Conservation (phyloP, 2,888 invertebrate genomes). For the Lepetodrilus schrolli region DNA sequence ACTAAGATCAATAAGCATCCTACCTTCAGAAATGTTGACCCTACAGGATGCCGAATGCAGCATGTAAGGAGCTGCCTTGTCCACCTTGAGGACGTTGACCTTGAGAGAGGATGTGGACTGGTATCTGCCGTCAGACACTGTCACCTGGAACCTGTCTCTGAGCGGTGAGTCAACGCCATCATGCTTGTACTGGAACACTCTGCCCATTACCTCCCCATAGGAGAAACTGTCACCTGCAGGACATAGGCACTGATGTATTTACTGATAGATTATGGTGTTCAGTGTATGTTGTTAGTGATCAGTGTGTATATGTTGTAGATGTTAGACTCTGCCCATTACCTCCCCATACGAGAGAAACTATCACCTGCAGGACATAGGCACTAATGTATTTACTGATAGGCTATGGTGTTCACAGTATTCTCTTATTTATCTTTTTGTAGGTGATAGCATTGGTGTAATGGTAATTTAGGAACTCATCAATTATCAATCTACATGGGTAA, state of each 20-base stretch:
- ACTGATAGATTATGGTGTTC: too few species aligned
- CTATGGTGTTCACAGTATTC: too few species aligned
- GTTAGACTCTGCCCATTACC: slow-evolving; percentile 52
- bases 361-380: slow-evolving; percentile 55
- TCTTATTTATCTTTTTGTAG: too few species aligned
- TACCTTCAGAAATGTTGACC: slow-evolving; percentile 65
- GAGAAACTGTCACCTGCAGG: slow-evolving; percentile 62
- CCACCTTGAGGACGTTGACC: slow-evolving; percentile 56
- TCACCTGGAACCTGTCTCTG: slow-evolving; percentile 55
- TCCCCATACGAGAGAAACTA: slow-evolving; percentile 58
- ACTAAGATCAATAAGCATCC: not conserved
- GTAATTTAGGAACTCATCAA: too few species aligned
- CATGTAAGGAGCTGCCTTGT: slow-evolving; percentile 61
- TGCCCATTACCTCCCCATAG: slow-evolving; percentile 54
- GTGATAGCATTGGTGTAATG: too few species aligned
- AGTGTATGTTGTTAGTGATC: too few species aligned
- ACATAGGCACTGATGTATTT: too few species aligned
- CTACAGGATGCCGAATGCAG: slow-evolving; percentile 57
- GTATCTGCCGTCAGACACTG: slow-evolving; percentile 62
- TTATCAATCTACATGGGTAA: too few species aligned
- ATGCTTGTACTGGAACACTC: slow-evolving; percentile 64
- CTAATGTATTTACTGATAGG: too few species aligned
- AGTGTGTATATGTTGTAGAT: too few species aligned
- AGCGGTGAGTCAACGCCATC: slow-evolving; percentile 43
- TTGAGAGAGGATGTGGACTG: slow-evolving; percentile 48